Evolutionary conservation across 37 sponge, comb jelly and placozoan species (phyloP).

Genomic region (Geodia barretti): DNA sequence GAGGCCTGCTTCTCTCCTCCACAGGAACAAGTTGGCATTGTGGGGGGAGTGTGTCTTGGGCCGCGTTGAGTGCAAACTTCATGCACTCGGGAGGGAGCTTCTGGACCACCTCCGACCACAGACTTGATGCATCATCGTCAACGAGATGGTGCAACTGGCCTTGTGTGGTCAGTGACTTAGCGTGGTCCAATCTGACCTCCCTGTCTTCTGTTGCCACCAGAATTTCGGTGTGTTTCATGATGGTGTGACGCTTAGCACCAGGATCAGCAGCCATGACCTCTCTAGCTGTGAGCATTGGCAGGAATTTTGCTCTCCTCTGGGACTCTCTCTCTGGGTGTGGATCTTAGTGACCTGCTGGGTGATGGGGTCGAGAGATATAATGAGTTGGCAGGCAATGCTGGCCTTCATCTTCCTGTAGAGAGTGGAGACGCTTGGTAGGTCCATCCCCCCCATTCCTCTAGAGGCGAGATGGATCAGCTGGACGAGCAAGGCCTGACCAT

Average conservation of each 20-base stretch:
- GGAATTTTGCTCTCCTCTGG: slow-evolving; percentile 1
- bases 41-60: slow-evolving; percentile 29
- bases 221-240: neutral
- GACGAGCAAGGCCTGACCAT: slow-evolving; percentile 19
- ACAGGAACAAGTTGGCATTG: slow-evolving; percentile 34
- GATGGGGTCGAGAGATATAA: neutral
- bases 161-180: neutral
- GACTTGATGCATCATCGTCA: neutral
- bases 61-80: slow-evolving; percentile 29
- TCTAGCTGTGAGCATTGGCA: neutral
- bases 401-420: slow-evolving; percentile 9
- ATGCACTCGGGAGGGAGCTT: neutral
- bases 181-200: neutral
- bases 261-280: slow-evolving; percentile 17
- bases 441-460: slow-evolving; percentile 5
- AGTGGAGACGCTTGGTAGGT: slow-evolving; percentile 7
- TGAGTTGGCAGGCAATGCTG: slow-evolving; percentile 4
- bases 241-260: neutral
- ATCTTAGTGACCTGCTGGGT: neutral
- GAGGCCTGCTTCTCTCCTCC: slow-evolving; percentile 15
- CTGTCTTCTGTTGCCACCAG: neutral
- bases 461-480: slow-evolving; percentile 7
- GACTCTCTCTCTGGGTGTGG: neutral
- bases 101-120: neutral
- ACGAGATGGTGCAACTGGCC: neutral